A percentile compares a stretch with the other conserved stretches of the same genome.
Conservation (phyloP, 1,140 invertebrate genomes). For the Sminthurinus signatus region DNA sequence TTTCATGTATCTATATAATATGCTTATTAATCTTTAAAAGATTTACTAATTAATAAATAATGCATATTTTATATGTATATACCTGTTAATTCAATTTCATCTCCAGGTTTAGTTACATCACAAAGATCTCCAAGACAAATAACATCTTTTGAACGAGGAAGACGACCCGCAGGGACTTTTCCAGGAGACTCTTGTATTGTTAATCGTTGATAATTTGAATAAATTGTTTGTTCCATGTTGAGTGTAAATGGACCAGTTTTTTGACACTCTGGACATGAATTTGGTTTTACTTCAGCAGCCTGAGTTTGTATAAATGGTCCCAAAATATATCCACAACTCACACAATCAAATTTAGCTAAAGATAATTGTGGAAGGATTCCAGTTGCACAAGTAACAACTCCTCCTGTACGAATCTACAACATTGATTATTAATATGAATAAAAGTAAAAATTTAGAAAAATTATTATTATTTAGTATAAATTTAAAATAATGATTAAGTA, state of each 20-base stretch:
- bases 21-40: too few relatives aligned
- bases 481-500: too few relatives aligned
- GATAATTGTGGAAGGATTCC: constrained; percentile 93
- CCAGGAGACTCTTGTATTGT: constrained; percentile 95
- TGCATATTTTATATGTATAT: constrained; percentile 18
- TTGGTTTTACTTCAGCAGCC: constrained; percentile 88
- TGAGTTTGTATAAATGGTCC: constrained; percentile 95
- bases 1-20: too few relatives aligned
- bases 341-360: constrained; percentile 95
- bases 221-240: constrained; percentile 94
- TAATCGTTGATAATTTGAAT: constrained; percentile 97
- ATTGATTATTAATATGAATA: constrained; percentile 40
- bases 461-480: too few relatives aligned
- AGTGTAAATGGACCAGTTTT: constrained; percentile 89
- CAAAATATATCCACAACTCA: constrained; percentile 87
- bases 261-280: constrained; percentile 96
- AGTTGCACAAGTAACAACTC: constrained; percentile 93
- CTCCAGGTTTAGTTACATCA: constrained; percentile 95
- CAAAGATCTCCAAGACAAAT: constrained; percentile 92
- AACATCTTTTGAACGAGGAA: constrained; percentile 97
- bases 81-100: constrained; percentile 84
- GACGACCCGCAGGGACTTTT: constrained; percentile 85
- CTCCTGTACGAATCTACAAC: constrained; percentile 63
- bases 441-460: constrained; percentile 3
- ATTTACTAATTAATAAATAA: too few relatives aligned